These are phyloP conservation scores for Microctonus aethiopoides DNA, from an alignment of 2,888 invertebrate species.

Conservation along the genomic window DNA sequence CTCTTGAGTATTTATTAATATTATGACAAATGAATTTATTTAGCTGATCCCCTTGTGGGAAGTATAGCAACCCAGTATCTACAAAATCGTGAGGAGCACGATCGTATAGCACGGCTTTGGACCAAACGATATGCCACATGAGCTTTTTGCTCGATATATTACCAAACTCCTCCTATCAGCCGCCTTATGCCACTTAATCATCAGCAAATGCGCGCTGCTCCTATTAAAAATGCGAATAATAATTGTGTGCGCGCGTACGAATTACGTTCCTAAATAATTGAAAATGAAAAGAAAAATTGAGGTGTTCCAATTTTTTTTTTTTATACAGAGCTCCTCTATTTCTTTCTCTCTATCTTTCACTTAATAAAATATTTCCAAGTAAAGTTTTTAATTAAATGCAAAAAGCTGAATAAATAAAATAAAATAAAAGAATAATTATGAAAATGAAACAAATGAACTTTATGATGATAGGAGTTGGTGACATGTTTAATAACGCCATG, in stretches of 20 bases:
- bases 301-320: neutral
- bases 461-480: neutral
- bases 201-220: conserved; percentile 33
- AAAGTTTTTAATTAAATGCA: too few relatives aligned
- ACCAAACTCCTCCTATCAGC: conserved; percentile 55
- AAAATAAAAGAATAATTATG: neutral
- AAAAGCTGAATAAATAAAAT: neutral
- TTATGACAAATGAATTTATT: conserved; percentile 57
- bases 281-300: too few relatives aligned
- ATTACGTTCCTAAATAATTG: conserved; percentile 18
- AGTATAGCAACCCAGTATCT: conserved; percentile 98
- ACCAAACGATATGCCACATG: conserved; percentile 97
- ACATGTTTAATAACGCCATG: neutral
- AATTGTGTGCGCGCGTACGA: neutral
- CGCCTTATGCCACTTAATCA: conserved; percentile 58
- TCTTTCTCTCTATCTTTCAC: too few relatives aligned
- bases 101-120: conserved; percentile 98
- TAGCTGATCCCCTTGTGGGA: conserved; percentile 96
- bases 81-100: conserved; percentile 97
- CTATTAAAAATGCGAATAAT: neutral
- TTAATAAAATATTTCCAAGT: too few relatives aligned
- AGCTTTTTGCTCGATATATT: conserved; percentile 58
- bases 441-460: neutral
- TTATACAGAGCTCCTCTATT: neutral
- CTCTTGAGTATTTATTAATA: neutral